Evolutionary conservation across 2,888 invertebrate genomes (phyloP).

Genomic region (Drosophila incognita): DNA sequence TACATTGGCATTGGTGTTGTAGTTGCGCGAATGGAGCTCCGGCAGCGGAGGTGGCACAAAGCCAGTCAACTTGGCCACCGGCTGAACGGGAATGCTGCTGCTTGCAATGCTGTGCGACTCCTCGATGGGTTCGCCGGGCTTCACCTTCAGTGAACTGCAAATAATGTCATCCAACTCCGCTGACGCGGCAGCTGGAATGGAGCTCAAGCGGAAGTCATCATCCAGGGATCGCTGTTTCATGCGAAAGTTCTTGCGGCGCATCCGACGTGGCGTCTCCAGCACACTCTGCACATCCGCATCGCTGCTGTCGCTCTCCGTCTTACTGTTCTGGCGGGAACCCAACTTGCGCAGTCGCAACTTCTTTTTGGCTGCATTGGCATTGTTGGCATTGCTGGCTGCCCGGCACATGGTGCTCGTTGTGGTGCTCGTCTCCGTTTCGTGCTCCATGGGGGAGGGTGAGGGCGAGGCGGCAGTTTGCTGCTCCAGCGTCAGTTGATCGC

Average conservation of each 20-base stretch:
- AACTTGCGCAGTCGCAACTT: slow-evolving; percentile 83
- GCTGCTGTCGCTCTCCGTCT: slow-evolving; percentile 85
- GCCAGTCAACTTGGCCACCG: slow-evolving; percentile 34
- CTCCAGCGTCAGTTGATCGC: slow-evolving; percentile 70
- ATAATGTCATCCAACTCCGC: slow-evolving; percentile 73
- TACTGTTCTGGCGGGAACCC: slow-evolving; percentile 85
- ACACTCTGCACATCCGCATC: slow-evolving; percentile 81
- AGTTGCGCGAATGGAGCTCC: slow-evolving; percentile 52
- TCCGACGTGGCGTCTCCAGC: slow-evolving; percentile 83
- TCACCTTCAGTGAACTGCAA: slow-evolving; percentile 83
- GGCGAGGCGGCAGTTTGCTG: slow-evolving; percentile 74
- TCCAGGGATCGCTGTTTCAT: slow-evolving; percentile 83
- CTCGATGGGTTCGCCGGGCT: slow-evolving; percentile 82
- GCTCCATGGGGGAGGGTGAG: slow-evolving; percentile 61
- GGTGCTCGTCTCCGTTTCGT: slow-evolving; percentile 73
- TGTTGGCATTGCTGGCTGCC: slow-evolving; percentile 37
- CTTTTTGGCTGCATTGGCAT: slow-evolving; percentile 73
- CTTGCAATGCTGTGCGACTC: slow-evolving; percentile 64
- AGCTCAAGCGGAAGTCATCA: slow-evolving; percentile 76
- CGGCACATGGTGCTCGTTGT: slow-evolving; percentile 65
- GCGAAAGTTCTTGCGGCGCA: slow-evolving; percentile 84
- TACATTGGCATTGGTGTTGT: slow-evolving; percentile 86
- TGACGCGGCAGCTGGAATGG: slow-evolving; percentile 16
- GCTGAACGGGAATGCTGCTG: slow-evolving; percentile 6
- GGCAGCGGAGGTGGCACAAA: slow-evolving; percentile 71